Percentiles rank a stretch among this genome's conserved stretches.
Conservation (phyloP, 2,888 invertebrate species). For the Campoletis raptor region DNA sequence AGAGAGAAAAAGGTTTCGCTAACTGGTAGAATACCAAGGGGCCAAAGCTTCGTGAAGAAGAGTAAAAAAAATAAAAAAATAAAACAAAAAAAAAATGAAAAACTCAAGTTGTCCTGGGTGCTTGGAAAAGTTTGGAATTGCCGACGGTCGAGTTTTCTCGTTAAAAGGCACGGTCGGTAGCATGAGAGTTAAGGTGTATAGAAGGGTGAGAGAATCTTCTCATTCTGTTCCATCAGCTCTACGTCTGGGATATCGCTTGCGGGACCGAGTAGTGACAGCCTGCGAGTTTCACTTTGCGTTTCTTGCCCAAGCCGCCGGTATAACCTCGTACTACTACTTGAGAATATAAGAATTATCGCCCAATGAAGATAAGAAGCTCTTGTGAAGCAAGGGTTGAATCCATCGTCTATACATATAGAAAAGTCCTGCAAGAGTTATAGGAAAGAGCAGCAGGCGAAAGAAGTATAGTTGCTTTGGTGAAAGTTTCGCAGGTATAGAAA, state of each 20-base stretch:
- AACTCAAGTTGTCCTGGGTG: slow-evolving; percentile 55
- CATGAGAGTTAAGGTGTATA: background rate
- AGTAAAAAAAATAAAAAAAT: slow-evolving; percentile 41
- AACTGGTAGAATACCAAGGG: slow-evolving; percentile 20
- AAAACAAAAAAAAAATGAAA: slow-evolving; percentile 42
- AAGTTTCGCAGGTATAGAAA: slow-evolving; percentile 26
- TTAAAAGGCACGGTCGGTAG: slow-evolving; percentile 66
- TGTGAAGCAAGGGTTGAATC: slow-evolving; percentile 43
- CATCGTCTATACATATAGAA: background rate
- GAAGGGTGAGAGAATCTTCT: slow-evolving; percentile 47
- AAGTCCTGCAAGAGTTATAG: slow-evolving; percentile 4
- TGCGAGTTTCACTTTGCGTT: slow-evolving; percentile 51
- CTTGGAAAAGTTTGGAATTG: slow-evolving; percentile 68
- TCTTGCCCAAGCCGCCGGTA: background rate
- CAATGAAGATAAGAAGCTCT: slow-evolving; percentile 67
- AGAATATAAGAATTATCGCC: slow-evolving; percentile 68
- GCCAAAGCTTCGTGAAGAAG: slow-evolving; percentile 30
- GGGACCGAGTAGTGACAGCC: slow-evolving; percentile 8
- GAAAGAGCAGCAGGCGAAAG: slow-evolving; percentile 14
- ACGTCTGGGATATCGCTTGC: background rate
- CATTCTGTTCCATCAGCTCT: slow-evolving; percentile 49
- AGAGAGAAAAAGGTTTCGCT: slow-evolving; percentile 38
- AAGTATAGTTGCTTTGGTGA: background rate
- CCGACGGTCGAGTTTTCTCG: slow-evolving; percentile 64
- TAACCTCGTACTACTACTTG: slow-evolving; percentile 4